Conservation (phyloP, 2,888 invertebrate species). For the Brachyptera putata region DNA sequence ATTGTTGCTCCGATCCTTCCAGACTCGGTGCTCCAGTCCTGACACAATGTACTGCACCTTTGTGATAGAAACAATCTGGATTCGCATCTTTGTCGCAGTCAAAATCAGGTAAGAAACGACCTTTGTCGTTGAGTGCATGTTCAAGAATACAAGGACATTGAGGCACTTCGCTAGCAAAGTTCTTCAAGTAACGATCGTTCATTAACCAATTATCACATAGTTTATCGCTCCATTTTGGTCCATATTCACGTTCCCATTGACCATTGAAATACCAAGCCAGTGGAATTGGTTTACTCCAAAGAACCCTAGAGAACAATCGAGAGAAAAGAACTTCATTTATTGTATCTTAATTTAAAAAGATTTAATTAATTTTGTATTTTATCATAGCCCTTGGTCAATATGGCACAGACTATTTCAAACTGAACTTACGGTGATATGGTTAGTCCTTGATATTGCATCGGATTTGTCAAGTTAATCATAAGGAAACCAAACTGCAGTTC, state of each 20-base stretch:
- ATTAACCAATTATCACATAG: conserved; percentile 90
- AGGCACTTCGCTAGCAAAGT: conserved; percentile 75
- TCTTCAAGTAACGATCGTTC: conserved; percentile 74
- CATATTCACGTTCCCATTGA: conserved; percentile 81
- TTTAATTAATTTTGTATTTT: too few species aligned
- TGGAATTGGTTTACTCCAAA: conserved; percentile 92
- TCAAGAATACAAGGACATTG: conserved; percentile 89
- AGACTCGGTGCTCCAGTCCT: conserved; percentile 82
- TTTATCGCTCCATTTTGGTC: conserved; percentile 73
- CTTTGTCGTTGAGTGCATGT: conserved; percentile 89
- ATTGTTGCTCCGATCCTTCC: conserved; percentile 93
- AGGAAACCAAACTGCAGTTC: conserved; percentile 84
- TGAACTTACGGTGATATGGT: conserved; percentile 70
- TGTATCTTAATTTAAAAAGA: too few species aligned
- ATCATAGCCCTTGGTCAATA: too few species aligned
- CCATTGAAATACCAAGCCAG: conserved; percentile 88
- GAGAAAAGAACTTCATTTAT: too few species aligned
- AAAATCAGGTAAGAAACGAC: conserved; percentile 84
- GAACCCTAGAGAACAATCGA: conserved; percentile 46
- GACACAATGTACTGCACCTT: conserved; percentile 89
- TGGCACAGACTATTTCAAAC: too few species aligned
- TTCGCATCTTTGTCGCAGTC: conserved; percentile 90
- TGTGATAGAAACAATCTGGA: conserved; percentile 81
- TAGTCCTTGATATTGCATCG: conserved; percentile 60
- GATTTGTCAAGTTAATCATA: conserved; percentile 80